Evolutionary conservation across 2,888 invertebrate species (phyloP).

Genomic region (Ischnura elegans): DNA sequence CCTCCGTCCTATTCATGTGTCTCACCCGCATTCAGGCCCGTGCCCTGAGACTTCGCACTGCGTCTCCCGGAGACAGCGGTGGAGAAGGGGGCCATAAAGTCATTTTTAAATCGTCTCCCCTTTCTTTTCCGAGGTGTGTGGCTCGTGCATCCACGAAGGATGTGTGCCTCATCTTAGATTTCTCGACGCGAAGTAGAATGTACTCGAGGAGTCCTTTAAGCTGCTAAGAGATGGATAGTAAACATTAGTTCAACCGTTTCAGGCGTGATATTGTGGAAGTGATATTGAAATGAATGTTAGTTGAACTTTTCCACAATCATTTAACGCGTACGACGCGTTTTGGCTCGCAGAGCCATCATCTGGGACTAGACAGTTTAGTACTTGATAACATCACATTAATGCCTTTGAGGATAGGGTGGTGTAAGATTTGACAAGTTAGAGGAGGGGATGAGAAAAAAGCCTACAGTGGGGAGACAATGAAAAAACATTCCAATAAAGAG

Average conservation of each 20-base stretch:
- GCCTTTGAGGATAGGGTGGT: too few species aligned
- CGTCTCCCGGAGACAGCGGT: not conserved
- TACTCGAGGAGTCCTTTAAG: not conserved
- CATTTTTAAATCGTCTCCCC: not conserved
- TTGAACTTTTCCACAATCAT: too few species aligned
- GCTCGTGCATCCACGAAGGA: not conserved
- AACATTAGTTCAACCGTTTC: not conserved
- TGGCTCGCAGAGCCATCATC: too few species aligned
- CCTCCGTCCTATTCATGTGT: not conserved
- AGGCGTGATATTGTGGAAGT: too few species aligned
- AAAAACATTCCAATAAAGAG: too few species aligned
- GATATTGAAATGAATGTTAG: too few species aligned
- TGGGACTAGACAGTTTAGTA: too few species aligned
- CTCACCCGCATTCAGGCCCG: not conserved
- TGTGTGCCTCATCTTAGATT: not conserved
- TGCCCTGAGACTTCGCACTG: not conserved
- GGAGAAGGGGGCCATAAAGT: not conserved
- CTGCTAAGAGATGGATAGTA: not conserved
- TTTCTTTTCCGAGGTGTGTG: not conserved
- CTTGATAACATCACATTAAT: too few species aligned
- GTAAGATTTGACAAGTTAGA: too few species aligned
- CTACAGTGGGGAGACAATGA: too few species aligned
- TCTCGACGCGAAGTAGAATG: not conserved
- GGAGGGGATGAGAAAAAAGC: too few species aligned
- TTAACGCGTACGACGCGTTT: too few species aligned